A percentile compares a stretch with the other conserved stretches of the same genome.
phyloP scores from a whole-genome alignment of 2,113 vertebrate species.

The Hoplias malabaricus region DNA sequence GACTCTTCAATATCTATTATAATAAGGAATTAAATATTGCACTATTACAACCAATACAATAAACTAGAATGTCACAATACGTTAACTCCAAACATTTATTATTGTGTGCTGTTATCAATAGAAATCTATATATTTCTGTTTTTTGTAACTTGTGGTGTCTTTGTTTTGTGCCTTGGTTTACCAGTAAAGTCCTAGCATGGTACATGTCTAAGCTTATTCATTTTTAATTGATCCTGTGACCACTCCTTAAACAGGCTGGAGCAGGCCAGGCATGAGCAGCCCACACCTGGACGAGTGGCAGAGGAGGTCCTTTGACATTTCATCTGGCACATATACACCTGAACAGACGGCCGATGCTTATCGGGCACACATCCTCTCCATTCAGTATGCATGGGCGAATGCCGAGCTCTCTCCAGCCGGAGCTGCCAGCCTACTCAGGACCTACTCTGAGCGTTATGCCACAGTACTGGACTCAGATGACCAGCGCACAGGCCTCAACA shows the following conservation, averaged over 20 bases:
- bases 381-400: conserved; percentile 93
- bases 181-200: background rate
- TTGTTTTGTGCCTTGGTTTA: background rate
- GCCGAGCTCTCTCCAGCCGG: conserved; percentile 83
- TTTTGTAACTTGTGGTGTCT: background rate
- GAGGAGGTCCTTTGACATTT: conserved; percentile 86
- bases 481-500: conserved; percentile 83
- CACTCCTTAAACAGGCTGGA: conserved; percentile 66
- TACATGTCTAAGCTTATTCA: conserved; percentile 45
- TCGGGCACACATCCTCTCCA: conserved; percentile 83
- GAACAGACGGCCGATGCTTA: conserved; percentile 87
- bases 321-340: conserved; percentile 80
- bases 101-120: too few relatives aligned
- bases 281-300: conserved; percentile 91
- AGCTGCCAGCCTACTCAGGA: conserved; percentile 82
- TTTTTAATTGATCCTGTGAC: conserved; percentile 66
- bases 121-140: too few relatives aligned
- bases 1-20: too few relatives aligned
- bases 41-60: too few relatives aligned
- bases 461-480: conserved; percentile 89
- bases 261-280: conserved; percentile 70
- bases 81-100: too few relatives aligned
- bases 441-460: conserved; percentile 83
- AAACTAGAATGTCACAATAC: too few relatives aligned
- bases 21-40: too few relatives aligned